Evolutionary conservation across 2,797 vertebrate genomes (phyloP).

Genomic region (Amblyraja radiata): DNA sequence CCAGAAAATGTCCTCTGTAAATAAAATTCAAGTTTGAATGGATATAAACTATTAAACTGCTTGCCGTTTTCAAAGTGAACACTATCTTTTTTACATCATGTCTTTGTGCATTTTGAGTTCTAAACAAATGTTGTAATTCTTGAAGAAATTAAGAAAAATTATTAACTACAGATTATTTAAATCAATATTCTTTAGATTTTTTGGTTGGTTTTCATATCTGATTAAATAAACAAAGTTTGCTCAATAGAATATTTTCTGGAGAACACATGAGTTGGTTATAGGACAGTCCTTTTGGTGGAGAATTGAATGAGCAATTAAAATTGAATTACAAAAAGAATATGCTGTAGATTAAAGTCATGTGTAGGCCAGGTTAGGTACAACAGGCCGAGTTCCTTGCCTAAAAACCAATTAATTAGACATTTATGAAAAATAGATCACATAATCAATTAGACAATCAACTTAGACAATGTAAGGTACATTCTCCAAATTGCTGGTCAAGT

Average conservation of each 20-base stretch:
- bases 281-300: neutral
- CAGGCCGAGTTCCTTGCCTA: neutral
- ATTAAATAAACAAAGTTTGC: neutral
- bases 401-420: neutral
- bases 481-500: neutral
- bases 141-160: too few species aligned
- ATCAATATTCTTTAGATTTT: too few species aligned
- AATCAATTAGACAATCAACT: neutral
- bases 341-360: neutral
- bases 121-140: neutral
- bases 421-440: neutral
- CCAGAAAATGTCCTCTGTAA: neutral
- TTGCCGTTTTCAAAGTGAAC: neutral
- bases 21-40: neutral
- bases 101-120: neutral
- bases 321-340: neutral
- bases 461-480: neutral
- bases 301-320: neutral
- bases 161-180: too few species aligned
- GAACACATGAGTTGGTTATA: neutral
- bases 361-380: neutral
- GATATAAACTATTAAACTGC: neutral
- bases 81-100: neutral
- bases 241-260: neutral
- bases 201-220: too few species aligned